Conservation (phyloP, 2,113 vertebrate genomes). For the Turdus rufiventris region DNA sequence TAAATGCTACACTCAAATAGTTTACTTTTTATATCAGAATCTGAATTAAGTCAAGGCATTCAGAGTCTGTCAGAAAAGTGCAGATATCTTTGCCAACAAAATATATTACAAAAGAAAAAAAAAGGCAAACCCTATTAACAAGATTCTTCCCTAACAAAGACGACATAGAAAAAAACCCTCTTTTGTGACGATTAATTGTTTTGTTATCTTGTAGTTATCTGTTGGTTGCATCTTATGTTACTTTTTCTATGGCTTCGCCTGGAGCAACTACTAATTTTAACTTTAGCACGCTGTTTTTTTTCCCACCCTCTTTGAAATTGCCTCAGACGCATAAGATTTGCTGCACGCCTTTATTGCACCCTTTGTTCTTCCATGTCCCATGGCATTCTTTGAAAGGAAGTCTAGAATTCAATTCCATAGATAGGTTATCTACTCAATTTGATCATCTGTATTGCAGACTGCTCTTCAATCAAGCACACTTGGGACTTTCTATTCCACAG, state of each 20-base stretch:
- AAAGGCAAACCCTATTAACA: background rate
- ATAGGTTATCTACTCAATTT: conserved; percentile 21
- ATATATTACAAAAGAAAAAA: background rate
- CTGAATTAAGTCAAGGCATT: background rate
- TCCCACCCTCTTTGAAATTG: background rate
- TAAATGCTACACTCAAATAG: background rate
- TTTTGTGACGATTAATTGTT: background rate
- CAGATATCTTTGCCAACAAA: background rate
- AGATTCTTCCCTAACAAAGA: background rate
- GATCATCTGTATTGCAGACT: conserved; percentile 8
- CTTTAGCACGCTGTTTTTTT: background rate
- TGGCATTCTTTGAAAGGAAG: background rate
- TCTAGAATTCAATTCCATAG: conserved; percentile 35
- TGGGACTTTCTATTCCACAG: background rate
- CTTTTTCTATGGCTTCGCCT: background rate
- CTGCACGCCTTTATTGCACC: background rate
- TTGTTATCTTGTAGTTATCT: background rate
- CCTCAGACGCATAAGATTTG: background rate
- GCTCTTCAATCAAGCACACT: conserved; percentile 34
- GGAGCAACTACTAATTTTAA: background rate
- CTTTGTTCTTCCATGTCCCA: background rate
- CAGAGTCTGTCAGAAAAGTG: background rate
- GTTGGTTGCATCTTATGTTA: background rate
- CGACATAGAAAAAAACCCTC: background rate
- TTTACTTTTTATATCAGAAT: background rate